These are phyloP conservation scores for Orgyia antiqua DNA, from an alignment of 2,888 invertebrate genomes.

Conservation along the genomic window DNA sequence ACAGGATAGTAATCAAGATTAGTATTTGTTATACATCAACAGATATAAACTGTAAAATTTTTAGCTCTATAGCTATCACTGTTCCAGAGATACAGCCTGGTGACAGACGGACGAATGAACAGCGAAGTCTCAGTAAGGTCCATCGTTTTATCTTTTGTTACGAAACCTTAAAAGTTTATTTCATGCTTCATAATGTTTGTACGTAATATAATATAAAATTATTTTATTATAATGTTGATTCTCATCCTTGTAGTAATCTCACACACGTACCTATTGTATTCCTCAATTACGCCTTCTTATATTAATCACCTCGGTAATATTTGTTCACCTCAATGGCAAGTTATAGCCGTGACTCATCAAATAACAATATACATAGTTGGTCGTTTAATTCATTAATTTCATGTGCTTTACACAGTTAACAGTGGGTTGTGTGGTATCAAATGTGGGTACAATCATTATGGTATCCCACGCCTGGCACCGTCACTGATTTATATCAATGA, in stretches of 20 bases:
- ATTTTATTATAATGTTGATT: conserved; percentile 4
- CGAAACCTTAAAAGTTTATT: too few relatives aligned
- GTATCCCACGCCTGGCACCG: conserved; percentile 18
- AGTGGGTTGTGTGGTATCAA: conserved; percentile 22
- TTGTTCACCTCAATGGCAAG: conserved; percentile 25
- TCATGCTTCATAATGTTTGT: too few relatives aligned
- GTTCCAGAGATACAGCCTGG: too few relatives aligned
- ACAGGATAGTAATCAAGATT: too few relatives aligned
- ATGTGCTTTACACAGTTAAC: conserved; percentile 9
- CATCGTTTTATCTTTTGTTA: too few relatives aligned
- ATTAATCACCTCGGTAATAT: conserved; percentile 15
- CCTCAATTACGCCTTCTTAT: conserved; percentile 21
- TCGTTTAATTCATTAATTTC: conserved; percentile 18
- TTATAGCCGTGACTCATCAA: conserved; percentile 16
- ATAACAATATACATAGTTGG: conserved; percentile 20
- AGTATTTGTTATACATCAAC: too few relatives aligned
- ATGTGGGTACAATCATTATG: conserved; percentile 23
- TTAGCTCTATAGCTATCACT: too few relatives aligned
- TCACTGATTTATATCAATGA: conserved; percentile 18
- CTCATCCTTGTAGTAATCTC: conserved; percentile 17
- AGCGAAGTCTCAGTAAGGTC: too few relatives aligned
- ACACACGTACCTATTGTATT: conserved; percentile 16
- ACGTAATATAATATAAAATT: too few relatives aligned
- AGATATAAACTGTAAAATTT: too few relatives aligned
- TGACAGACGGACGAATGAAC: too few relatives aligned